Conservation (phyloP, 2,797 vertebrate genomes). For the Scarus forsteni region DNA sequence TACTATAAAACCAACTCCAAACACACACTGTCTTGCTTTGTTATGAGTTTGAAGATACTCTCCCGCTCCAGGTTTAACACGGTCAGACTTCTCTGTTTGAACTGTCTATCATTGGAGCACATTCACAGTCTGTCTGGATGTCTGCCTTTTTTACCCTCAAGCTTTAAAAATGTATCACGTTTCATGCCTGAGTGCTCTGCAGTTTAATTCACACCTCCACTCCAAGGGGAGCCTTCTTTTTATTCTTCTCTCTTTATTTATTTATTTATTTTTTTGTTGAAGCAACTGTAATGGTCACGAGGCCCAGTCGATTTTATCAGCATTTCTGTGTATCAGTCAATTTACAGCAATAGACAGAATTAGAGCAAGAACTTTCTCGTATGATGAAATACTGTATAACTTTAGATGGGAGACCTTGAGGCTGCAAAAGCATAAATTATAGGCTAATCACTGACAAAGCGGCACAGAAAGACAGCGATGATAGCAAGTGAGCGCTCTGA, state of each 20-base stretch:
- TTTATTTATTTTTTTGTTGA: conserved; percentile 42
- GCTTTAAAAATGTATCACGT: conserved; percentile 42
- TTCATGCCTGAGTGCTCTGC: conserved; percentile 20
- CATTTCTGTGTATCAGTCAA: conserved; percentile 65
- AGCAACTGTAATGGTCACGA: conserved; percentile 71
- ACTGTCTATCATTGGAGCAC: conserved; percentile 1
- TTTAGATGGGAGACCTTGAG: conserved; percentile 47
- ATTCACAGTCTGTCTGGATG: neutral
- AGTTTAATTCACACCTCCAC: conserved; percentile 58
- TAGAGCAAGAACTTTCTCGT: conserved; percentile 62
- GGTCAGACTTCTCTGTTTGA: conserved; percentile 36
- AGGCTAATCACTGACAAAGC: conserved; percentile 64
- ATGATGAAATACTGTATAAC: conserved; percentile 14
- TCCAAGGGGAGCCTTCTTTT: conserved; percentile 24
- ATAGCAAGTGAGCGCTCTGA: conserved; percentile 61
- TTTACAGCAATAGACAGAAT: conserved; percentile 58
- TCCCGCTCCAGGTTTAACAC: neutral
- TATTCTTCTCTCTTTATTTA: neutral
- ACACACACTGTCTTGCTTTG: no score
- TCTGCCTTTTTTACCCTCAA: neutral
- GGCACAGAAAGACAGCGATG: conserved; percentile 49
- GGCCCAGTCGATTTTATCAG: conserved; percentile 52
- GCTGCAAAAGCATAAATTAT: conserved; percentile 72
- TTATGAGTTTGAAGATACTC: no score
- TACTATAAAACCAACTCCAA: no score